These are phyloP conservation scores for Hylaeus anthracinus DNA, from an alignment of 1,140 invertebrate species.

Conservation along the genomic window DNA sequence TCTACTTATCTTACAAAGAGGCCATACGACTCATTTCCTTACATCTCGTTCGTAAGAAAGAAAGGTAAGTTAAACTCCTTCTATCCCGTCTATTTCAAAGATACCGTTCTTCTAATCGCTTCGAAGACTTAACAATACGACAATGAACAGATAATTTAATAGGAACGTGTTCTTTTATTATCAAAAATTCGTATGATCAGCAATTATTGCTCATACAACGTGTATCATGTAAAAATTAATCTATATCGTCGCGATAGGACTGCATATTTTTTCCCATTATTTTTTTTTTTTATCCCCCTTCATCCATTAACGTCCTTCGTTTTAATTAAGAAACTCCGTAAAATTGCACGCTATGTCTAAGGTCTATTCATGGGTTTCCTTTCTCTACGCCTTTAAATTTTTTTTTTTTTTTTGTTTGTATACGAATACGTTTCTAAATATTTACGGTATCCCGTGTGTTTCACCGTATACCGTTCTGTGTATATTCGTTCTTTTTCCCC, in stretches of 20 bases:
- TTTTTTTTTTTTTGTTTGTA: background rate
- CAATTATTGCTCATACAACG: conserved; percentile 54
- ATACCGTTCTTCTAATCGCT: conserved; percentile 38
- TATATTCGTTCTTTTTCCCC: background rate
- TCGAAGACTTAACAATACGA: conserved; percentile 59
- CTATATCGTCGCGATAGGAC: conserved; percentile 45
- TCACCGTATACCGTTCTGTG: conserved; percentile 18
- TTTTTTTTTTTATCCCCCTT: no score
- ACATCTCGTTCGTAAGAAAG: conserved; percentile 21
- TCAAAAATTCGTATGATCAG: conserved; percentile 62
- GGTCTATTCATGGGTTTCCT: conserved; percentile 22
- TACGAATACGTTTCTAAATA: conserved; percentile 43
- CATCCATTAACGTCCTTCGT: background rate
- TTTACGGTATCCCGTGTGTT: conserved; percentile 9
- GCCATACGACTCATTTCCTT: conserved; percentile 51
- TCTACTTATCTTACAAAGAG: conserved; percentile 58
- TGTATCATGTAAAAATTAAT: conserved; percentile 60
- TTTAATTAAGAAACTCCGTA: conserved; percentile 38
- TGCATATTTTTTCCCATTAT: conserved; percentile 29
- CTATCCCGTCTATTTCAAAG: conserved; percentile 1
- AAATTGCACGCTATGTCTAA: conserved; percentile 38
- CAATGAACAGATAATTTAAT: conserved; percentile 64
- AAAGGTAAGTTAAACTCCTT: conserved; percentile 22
- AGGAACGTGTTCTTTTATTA: conserved; percentile 65
- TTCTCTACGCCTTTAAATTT: conserved; percentile 3